phyloP scores from a whole-genome alignment of 2,113 vertebrate genomes.

The Butastur rufipennis region DNA sequence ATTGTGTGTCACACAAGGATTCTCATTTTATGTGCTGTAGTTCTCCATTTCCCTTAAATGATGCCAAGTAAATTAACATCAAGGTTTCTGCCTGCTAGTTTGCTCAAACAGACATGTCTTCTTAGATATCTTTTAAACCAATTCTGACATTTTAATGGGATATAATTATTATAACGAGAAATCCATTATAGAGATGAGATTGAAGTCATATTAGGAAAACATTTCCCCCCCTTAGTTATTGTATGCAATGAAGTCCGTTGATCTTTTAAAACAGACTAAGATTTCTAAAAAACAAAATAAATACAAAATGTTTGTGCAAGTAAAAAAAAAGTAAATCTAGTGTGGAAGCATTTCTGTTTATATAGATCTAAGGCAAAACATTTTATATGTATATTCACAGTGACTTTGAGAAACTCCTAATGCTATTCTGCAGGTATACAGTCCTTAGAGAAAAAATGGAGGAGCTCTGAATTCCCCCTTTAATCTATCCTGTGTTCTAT shows the following conservation, averaged over 20 bases:
- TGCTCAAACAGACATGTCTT: neutral
- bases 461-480: neutral
- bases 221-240: neutral
- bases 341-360: neutral
- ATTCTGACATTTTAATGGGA: constrained; percentile 31
- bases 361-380: neutral
- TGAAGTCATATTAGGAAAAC: constrained; percentile 37
- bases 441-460: neutral
- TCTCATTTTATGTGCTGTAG: neutral
- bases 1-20: neutral
- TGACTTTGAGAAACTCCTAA: constrained; percentile 16
- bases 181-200: neutral
- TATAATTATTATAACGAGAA: constrained; percentile 31
- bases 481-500: neutral
- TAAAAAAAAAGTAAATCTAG: neutral
- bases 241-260: neutral
- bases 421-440: neutral
- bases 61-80: constrained; percentile 33
- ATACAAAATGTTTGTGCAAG: neutral
- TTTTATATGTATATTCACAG: neutral
- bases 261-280: neutral
- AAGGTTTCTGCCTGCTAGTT: constrained; percentile 8
- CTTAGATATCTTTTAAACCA: constrained; percentile 21
- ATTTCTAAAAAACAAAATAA: neutral
- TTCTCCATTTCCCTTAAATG: neutral